A percentile compares a stretch with the other conserved stretches of the same genome.
These are phyloP conservation scores for Hyalella azteca DNA, from an alignment of 2,888 invertebrate genomes.

Conservation along the genomic window DNA sequence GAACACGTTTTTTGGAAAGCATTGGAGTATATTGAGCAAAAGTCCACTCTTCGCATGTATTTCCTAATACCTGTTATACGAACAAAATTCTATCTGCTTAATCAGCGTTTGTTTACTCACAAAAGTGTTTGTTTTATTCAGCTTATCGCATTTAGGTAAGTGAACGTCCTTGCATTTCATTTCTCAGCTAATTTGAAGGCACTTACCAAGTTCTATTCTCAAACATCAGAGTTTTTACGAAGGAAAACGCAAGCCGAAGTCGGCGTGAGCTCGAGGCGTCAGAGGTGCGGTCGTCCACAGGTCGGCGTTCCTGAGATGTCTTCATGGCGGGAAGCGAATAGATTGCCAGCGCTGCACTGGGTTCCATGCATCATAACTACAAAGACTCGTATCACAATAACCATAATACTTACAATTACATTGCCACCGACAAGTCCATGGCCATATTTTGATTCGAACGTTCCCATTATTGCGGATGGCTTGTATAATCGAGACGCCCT, in stretches of 20 bases:
- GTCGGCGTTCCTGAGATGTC: background rate
- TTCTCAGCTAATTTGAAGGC: no score
- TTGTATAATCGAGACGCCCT: background rate
- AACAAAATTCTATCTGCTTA: no score
- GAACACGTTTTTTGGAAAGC: no score
- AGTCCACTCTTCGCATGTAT: no score
- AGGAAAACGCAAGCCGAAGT: background rate
- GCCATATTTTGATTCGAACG: background rate
- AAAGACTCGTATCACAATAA: background rate
- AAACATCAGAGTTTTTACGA: no score
- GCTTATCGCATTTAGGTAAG: no score
- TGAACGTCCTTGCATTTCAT: no score
- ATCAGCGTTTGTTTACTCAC: no score
- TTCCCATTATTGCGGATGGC: background rate
- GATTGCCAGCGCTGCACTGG: background rate
- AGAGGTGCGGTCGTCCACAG: background rate
- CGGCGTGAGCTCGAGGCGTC: background rate
- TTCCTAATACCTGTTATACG: no score
- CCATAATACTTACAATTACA: constrained; percentile 31
- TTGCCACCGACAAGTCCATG: background rate
- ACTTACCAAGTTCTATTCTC: no score
- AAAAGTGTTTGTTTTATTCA: no score
- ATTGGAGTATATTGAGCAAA: no score
- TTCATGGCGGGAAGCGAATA: constrained; percentile 9
- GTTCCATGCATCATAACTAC: constrained; percentile 27